Percentiles rank a stretch among this genome's conserved stretches.
These are phyloP conservation scores for Xiphorhynchus elegans DNA, from an alignment of 2,113 vertebrate species.

Conservation along the genomic window DNA sequence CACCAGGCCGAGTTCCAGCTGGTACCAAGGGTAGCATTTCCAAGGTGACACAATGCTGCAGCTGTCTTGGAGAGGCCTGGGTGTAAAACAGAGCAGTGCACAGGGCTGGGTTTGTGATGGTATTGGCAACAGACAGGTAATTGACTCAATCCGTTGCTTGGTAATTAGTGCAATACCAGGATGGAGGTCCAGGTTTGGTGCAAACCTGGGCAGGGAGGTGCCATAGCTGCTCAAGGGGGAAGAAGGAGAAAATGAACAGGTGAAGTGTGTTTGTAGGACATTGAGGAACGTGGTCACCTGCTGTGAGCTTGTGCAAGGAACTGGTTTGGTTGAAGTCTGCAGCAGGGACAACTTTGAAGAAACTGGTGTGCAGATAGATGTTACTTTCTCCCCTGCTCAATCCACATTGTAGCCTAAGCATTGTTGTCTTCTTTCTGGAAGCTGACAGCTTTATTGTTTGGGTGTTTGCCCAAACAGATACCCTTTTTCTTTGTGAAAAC, in stretches of 20 bases:
- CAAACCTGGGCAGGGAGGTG: not conserved
- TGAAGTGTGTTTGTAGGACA: not conserved
- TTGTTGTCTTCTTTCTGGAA: not conserved
- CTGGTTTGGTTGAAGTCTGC: not conserved
- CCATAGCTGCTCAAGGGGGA: not conserved
- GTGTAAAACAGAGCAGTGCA: not conserved
- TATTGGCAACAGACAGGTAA: not conserved
- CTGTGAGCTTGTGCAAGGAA: not conserved
- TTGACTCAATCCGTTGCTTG: not conserved
- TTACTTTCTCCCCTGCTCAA: not conserved
- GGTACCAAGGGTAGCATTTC: not conserved
- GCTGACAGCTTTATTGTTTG: not conserved
- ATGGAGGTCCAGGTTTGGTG: not conserved
- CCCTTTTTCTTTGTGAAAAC: not conserved
- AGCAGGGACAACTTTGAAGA: not conserved
- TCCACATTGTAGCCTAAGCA: not conserved
- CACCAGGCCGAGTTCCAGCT: not conserved
- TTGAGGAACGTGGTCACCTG: not conserved
- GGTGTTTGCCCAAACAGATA: not conserved
- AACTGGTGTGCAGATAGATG: not conserved
- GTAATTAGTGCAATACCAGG: not conserved
- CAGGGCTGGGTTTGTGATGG: not conserved
- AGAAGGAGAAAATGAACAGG: not conserved
- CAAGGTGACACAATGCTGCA: not conserved
- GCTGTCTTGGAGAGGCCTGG: not conserved